A percentile compares a stretch with the other conserved stretches of the same genome.
These are phyloP conservation scores for Synergus gifuensis DNA, from an alignment of 2,888 invertebrate genomes.

Conservation along the genomic window DNA sequence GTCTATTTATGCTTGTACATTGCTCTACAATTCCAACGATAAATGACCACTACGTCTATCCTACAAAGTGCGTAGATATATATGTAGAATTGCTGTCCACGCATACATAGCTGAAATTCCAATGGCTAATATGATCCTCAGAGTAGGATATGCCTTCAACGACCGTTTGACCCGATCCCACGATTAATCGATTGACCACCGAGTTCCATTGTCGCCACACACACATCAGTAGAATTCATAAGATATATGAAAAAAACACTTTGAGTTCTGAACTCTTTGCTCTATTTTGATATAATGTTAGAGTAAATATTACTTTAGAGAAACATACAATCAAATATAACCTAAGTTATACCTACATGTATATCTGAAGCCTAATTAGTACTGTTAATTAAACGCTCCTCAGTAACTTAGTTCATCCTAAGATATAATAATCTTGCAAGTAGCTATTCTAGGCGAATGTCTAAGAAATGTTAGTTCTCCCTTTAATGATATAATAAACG, in stretches of 20 bases:
- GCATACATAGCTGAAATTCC: constrained; percentile 16
- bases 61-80: not conserved
- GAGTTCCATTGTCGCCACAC: not conserved
- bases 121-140: constrained; percentile 22
- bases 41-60: constrained; percentile 16
- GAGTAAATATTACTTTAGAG: too few species aligned
- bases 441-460: too few species aligned
- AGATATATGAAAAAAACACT: not conserved
- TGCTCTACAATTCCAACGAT: not conserved
- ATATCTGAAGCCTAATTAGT: too few species aligned
- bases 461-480: too few species aligned
- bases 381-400: too few species aligned
- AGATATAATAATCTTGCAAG: too few species aligned
- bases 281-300: too few species aligned
- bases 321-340: too few species aligned
- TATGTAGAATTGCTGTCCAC: constrained; percentile 8
- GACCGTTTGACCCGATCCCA: constrained; percentile 23
- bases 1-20: constrained; percentile 17
- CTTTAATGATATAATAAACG: too few species aligned
- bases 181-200: constrained; percentile 28
- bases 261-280: too few species aligned
- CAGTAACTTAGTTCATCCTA: too few species aligned
- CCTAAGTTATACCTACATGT: too few species aligned
- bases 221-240: not conserved
- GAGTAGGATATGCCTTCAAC: constrained; percentile 5